A percentile compares a stretch with the other conserved stretches of the same genome.
Evolutionary conservation across 2,888 invertebrate species (phyloP).

Genomic region (Cephus pygmeus): DNA sequence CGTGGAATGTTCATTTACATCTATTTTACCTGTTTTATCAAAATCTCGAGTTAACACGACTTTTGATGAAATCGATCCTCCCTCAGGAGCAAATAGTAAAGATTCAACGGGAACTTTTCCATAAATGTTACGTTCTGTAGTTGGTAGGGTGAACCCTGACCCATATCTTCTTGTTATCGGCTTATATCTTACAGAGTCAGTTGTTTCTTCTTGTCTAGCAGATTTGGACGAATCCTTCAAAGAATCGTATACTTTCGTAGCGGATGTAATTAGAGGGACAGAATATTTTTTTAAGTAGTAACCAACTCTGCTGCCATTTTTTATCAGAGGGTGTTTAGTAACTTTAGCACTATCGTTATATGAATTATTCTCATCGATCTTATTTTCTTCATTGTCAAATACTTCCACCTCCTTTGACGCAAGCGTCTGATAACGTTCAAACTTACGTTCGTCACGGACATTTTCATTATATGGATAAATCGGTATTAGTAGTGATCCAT

Average conservation of each 20-base stretch:
- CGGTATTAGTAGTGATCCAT: not conserved
- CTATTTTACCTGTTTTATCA: not conserved
- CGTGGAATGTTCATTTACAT: not conserved
- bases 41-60: not conserved
- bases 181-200: not conserved
- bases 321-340: not conserved
- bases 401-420: not conserved
- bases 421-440: not conserved
- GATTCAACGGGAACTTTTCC: not conserved
- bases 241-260: not conserved
- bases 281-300: not conserved
- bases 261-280: not conserved
- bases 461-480: not conserved
- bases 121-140: not conserved
- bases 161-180: not conserved
- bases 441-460: not conserved
- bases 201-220: not conserved
- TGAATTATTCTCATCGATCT: not conserved
- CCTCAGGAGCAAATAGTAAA: not conserved
- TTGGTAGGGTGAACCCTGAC: not conserved
- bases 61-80: not conserved
- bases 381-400: not conserved
- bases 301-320: not conserved
- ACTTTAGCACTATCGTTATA: not conserved
- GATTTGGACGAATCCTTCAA: not conserved